Evolutionary conservation across 2,113 vertebrate genomes (phyloP).

Genomic region (Sylvicapra grimmia): DNA sequence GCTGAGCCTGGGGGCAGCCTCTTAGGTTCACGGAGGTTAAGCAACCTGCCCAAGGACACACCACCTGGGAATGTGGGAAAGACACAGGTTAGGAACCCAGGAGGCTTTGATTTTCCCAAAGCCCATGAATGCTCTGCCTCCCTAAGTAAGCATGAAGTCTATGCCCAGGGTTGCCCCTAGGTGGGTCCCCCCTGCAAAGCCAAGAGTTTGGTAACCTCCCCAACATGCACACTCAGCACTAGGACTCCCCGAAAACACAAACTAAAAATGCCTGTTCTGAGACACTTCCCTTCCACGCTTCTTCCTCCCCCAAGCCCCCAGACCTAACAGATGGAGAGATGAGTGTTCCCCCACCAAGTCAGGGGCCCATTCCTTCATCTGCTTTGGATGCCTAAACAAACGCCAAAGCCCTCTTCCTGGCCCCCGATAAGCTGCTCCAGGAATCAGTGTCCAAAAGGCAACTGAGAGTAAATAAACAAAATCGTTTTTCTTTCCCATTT

Average conservation of each 20-base stretch:
- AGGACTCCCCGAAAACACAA: not conserved
- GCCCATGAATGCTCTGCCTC: not conserved
- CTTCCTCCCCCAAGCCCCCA: not conserved
- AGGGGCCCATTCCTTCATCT: not conserved
- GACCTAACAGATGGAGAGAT: not conserved
- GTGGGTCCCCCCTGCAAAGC: not conserved
- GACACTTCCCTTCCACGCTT: not conserved
- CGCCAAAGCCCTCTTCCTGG: not conserved
- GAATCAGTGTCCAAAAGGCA: constrained; percentile 37
- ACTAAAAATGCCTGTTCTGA: not conserved
- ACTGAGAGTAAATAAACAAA: constrained; percentile 20
- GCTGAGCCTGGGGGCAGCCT: not conserved
- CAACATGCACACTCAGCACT: not conserved
- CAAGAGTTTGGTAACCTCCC: not conserved
- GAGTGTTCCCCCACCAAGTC: not conserved
- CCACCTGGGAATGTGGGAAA: not conserved
- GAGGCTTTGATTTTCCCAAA: not conserved
- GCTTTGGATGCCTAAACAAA: not conserved
- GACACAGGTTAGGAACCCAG: not conserved
- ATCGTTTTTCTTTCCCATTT: constrained; percentile 24
- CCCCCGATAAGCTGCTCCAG: not conserved
- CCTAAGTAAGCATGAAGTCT: not conserved
- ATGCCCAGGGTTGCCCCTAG: not conserved
- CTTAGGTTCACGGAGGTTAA: not conserved
- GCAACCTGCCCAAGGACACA: constrained; percentile 10